Percentiles rank a stretch among this genome's conserved stretches.
Conservation (phyloP, 2,888 invertebrate species). For the Phyllotreta cruciferae region DNA sequence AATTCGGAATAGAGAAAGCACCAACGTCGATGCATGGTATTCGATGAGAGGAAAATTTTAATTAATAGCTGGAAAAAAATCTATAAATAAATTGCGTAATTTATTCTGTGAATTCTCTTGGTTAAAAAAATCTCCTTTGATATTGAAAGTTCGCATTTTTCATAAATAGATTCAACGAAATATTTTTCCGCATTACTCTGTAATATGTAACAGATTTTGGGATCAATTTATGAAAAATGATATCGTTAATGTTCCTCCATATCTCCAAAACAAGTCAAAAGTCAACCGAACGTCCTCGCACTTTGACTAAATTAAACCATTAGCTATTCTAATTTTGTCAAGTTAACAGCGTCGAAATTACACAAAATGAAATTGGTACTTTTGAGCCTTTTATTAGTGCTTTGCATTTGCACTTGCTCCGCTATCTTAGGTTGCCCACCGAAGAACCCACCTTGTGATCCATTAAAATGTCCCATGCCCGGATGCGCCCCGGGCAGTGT, state of each 20-base stretch:
- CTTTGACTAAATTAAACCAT: too few species aligned
- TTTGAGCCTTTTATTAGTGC: background rate
- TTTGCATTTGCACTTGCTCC: slow-evolving; percentile 5
- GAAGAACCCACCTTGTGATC: background rate
- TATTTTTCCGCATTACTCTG: too few species aligned
- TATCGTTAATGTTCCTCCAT: too few species aligned
- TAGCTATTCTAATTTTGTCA: too few species aligned
- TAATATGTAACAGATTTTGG: too few species aligned
- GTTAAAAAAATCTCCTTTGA: too few species aligned
- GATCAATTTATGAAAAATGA: too few species aligned
- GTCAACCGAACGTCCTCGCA: too few species aligned
- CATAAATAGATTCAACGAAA: too few species aligned
- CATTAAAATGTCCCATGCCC: slow-evolving; percentile 6
- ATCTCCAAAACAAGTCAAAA: too few species aligned
- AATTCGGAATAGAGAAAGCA: slow-evolving; percentile 23
- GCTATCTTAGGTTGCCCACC: slow-evolving; percentile 8
- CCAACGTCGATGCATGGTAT: slow-evolving; percentile 7
- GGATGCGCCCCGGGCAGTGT: background rate
- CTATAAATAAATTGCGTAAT: slow-evolving; percentile 4
- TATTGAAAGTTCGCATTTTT: too few species aligned
- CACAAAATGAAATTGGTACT: slow-evolving; percentile 7
- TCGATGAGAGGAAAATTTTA: slow-evolving; percentile 7
- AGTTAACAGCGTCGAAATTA: background rate
- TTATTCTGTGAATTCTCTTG: background rate
- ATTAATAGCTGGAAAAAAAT: slow-evolving; percentile 9